These are phyloP conservation scores for Salvelinus fontinalis DNA, from an alignment of 2,113 vertebrate genomes.

Conservation along the genomic window DNA sequence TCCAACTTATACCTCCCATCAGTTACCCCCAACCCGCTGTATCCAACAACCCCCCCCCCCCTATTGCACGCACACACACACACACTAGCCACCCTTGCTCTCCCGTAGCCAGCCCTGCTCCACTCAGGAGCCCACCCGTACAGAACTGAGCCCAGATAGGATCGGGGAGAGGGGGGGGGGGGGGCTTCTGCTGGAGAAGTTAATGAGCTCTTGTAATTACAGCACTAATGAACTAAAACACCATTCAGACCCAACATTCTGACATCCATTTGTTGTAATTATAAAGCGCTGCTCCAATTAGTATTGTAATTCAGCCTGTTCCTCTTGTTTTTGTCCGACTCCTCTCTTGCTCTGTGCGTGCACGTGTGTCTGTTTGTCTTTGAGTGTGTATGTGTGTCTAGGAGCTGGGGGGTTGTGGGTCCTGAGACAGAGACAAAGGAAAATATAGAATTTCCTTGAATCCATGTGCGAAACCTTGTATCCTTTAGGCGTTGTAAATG, in stretches of 20 bases:
- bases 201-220: slow-evolving; percentile 86
- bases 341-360: slow-evolving; percentile 12
- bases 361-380: slow-evolving; percentile 3
- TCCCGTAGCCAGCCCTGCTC: not conserved
- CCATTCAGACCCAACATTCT: slow-evolving; percentile 84
- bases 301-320: slow-evolving; percentile 76
- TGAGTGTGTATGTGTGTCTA: slow-evolving; percentile 8
- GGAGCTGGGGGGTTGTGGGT: slow-evolving; percentile 11
- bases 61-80: not conserved
- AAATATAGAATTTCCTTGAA: not conserved
- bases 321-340: slow-evolving; percentile 69
- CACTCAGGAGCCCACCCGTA: slow-evolving; percentile 67
- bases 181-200: slow-evolving; percentile 68
- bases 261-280: slow-evolving; percentile 86
- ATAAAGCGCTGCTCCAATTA: slow-evolving; percentile 80
- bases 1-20: no score
- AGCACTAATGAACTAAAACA: slow-evolving; percentile 86
- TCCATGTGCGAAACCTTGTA: not conserved
- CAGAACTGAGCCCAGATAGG: slow-evolving; percentile 64
- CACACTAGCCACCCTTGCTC: slow-evolving; percentile 20
- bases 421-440: slow-evolving; percentile 10
- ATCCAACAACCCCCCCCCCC: not conserved
- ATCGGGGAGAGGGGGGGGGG: slow-evolving; percentile 17
- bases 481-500: not conserved
- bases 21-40: slow-evolving; percentile 3